phyloP scores from a whole-genome alignment of 2,113 vertebrate genomes.

The Grammomys surdaster region DNA sequence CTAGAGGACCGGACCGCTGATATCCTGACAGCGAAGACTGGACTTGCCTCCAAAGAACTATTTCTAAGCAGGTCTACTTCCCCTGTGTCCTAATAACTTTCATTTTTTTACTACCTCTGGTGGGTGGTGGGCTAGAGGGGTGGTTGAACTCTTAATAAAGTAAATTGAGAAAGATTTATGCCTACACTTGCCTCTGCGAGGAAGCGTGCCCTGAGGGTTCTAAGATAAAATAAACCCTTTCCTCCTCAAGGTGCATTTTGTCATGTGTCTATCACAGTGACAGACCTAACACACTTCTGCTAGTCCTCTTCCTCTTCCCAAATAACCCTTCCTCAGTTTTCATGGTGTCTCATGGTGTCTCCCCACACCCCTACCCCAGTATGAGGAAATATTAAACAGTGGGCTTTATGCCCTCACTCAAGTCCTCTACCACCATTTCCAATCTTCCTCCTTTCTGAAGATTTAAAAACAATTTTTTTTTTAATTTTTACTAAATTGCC shows the following conservation, averaged over 20 bases:
- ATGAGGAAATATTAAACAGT: not conserved
- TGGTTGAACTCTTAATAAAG: no score
- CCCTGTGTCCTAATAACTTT: no score
- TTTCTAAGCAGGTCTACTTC: no score
- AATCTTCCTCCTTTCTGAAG: no score
- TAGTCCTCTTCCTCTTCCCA: not conserved
- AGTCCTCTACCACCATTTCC: not conserved
- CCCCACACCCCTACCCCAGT: no score
- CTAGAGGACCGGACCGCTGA: no score
- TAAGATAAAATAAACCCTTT: not conserved
- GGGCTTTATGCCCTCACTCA: not conserved
- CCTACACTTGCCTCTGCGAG: not conserved
- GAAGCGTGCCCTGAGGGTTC: not conserved
- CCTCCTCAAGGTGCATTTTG: not conserved
- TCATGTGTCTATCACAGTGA: not conserved
- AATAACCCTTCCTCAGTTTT: not conserved
- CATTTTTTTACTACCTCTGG: no score
- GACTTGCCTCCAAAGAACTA: no score
- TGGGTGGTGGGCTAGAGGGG: no score
- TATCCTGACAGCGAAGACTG: no score
- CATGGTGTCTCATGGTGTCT: not conserved
- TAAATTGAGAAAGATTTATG: no score
- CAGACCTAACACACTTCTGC: not conserved
- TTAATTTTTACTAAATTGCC: not conserved
- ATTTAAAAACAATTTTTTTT: no score